Evolutionary conservation across 1,140 invertebrate genomes (phyloP).

Genomic region (Galleria mellonella): DNA sequence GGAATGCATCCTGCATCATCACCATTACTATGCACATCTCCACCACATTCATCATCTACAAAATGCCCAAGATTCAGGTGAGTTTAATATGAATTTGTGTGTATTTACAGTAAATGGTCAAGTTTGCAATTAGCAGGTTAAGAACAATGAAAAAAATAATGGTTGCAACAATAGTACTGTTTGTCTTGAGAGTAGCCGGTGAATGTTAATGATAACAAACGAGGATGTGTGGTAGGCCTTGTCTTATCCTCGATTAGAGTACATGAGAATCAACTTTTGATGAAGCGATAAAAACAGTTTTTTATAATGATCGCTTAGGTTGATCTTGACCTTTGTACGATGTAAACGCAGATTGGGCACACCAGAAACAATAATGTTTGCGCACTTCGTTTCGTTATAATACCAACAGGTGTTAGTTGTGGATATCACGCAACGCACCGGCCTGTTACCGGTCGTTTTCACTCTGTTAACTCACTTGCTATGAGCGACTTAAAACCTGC

Average conservation of each 20-base stretch:
- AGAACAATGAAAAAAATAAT: constrained; percentile 42
- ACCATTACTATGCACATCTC: constrained; percentile 82
- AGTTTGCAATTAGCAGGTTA: constrained; percentile 11
- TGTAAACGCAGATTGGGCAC: constrained; percentile 28
- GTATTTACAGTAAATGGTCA: background rate
- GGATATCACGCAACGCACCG: constrained; percentile 40
- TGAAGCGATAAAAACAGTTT: too few species aligned
- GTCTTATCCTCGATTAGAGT: constrained; percentile 20
- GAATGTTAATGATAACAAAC: constrained; percentile 52
- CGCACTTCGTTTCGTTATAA: constrained; percentile 13
- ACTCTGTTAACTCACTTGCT: constrained; percentile 29
- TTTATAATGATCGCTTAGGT: background rate
- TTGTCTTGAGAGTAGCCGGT: constrained; percentile 40
- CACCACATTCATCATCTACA: constrained; percentile 79
- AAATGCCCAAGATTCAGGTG: constrained; percentile 75
- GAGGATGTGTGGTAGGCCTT: constrained; percentile 19
- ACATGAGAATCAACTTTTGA: constrained; percentile 1
- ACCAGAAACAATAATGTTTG: too few species aligned
- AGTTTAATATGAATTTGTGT: constrained; percentile 26
- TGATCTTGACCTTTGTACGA: constrained; percentile 49
- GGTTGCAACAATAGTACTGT: constrained; percentile 40
- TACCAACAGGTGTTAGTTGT: constrained; percentile 39
- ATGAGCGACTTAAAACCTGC: constrained; percentile 41
- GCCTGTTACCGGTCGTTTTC: constrained; percentile 44
- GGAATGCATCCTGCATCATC: constrained; percentile 84